These are phyloP conservation scores for Ericerus pela DNA, from an alignment of 1,140 invertebrate species.

Conservation along the genomic window DNA sequence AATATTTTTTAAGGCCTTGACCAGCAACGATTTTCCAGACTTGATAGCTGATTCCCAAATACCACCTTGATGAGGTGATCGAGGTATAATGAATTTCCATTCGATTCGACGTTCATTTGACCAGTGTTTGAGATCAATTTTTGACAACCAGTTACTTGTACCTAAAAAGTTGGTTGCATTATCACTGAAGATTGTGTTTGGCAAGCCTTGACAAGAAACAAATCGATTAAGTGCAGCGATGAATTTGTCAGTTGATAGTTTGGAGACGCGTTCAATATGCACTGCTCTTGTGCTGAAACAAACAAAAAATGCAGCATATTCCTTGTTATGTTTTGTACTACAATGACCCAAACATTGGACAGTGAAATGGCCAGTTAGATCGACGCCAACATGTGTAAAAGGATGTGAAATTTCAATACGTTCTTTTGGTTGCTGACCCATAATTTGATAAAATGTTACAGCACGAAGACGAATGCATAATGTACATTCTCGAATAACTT, in stretches of 20 bases:
- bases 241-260: background rate
- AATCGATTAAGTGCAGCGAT: background rate
- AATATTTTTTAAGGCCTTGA: background rate
- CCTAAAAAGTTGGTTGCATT: slow-evolving; percentile 5
- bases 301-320: slow-evolving; percentile 1
- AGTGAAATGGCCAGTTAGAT: background rate
- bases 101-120: background rate
- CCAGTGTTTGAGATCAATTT: background rate
- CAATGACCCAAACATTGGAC: background rate
- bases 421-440: slow-evolving; percentile 20
- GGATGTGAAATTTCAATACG: slow-evolving; percentile 15
- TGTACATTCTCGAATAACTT: slow-evolving; percentile 16
- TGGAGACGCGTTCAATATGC: background rate
- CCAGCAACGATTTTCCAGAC: background rate
- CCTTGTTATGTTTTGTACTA: background rate
- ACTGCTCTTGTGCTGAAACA: background rate
- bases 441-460: slow-evolving; percentile 11
- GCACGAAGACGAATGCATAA: slow-evolving; percentile 15
- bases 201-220: background rate
- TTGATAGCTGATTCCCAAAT: slow-evolving; percentile 7
- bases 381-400: slow-evolving; percentile 10
- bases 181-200: background rate
- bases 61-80: background rate
- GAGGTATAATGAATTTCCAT: slow-evolving; percentile 7
- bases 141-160: background rate